Evolutionary conservation across 2,113 vertebrate species (phyloP).

Genomic region (Columbina picui): DNA sequence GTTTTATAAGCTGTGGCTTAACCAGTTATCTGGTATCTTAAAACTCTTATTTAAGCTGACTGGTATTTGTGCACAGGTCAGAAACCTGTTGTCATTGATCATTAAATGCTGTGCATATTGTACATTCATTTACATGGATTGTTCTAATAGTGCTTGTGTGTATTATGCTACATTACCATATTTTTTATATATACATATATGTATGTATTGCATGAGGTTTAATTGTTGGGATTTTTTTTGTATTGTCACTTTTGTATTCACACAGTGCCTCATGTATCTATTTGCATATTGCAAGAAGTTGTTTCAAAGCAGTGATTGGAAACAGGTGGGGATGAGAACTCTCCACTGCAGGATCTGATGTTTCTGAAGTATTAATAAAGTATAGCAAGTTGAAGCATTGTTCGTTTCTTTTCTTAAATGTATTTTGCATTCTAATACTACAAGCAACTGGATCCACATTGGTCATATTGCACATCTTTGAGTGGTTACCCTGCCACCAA

Average conservation of each 20-base stretch:
- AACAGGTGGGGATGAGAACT: background rate
- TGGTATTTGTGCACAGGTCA: constrained; percentile 2
- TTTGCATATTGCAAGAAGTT: constrained; percentile 61
- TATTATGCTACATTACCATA: constrained; percentile 14
- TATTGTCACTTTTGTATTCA: constrained; percentile 62
- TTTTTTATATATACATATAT: background rate
- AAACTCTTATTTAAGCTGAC: constrained; percentile 19
- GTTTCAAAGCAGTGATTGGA: constrained; percentile 24
- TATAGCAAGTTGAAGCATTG: background rate
- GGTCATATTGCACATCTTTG: background rate
- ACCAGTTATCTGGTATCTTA: constrained; percentile 11
- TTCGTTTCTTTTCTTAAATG: background rate
- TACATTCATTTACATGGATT: constrained; percentile 27
- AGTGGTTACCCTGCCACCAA: background rate
- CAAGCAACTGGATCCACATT: background rate
- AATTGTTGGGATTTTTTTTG: constrained; percentile 35
- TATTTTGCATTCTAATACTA: background rate
- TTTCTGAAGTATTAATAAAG: constrained; percentile 71
- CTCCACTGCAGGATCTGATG: background rate
- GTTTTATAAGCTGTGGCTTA: constrained; percentile 36
- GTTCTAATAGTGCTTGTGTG: constrained; percentile 45
- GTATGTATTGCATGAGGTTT: constrained; percentile 62
- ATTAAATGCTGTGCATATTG: constrained; percentile 58
- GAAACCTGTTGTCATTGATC: constrained; percentile 34
- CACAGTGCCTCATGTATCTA: constrained; percentile 64